phyloP scores from a whole-genome alignment of 2,888 invertebrate species.

The Heliconius ethilla region DNA sequence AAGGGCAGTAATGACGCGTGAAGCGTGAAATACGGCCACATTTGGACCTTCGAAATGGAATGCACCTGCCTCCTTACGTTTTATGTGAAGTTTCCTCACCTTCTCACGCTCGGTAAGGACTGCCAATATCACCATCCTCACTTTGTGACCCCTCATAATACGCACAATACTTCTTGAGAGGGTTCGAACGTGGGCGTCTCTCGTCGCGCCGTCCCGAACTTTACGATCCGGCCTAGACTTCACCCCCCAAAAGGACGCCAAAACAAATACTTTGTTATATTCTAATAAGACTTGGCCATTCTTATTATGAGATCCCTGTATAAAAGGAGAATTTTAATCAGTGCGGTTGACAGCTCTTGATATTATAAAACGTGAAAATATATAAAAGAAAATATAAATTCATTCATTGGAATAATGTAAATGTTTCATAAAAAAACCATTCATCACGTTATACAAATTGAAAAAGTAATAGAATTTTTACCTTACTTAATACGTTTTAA shows the following conservation, averaged over 20 bases:
- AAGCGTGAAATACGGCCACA: slow-evolving; percentile 79
- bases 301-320: slow-evolving; percentile 19
- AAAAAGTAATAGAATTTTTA: slow-evolving; percentile 18
- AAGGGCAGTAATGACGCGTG: slow-evolving; percentile 73
- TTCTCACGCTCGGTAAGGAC: slow-evolving; percentile 75
- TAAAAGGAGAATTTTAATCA: slow-evolving; percentile 27
- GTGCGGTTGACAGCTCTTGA: slow-evolving; percentile 21
- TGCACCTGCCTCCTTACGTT: slow-evolving; percentile 81
- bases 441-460: slow-evolving; percentile 17
- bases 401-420: slow-evolving; percentile 16
- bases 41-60: slow-evolving; percentile 78
- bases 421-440: slow-evolving; percentile 19
- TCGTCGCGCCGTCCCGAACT: slow-evolving; percentile 63
- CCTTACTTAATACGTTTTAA: slow-evolving; percentile 13
- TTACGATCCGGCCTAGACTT: slow-evolving; percentile 60
- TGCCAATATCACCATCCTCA: slow-evolving; percentile 78
- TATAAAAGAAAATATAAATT: slow-evolving; percentile 28
- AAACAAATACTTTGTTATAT: slow-evolving; percentile 39
- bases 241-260: slow-evolving; percentile 32
- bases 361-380: slow-evolving; percentile 11
- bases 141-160: slow-evolving; percentile 81
- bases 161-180: slow-evolving; percentile 78
- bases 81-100: slow-evolving; percentile 81
- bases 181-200: slow-evolving; percentile 68
- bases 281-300: slow-evolving; percentile 25